Conservation (phyloP, 2,113 vertebrate genomes). For the Phylloscopus whistleri region DNA sequence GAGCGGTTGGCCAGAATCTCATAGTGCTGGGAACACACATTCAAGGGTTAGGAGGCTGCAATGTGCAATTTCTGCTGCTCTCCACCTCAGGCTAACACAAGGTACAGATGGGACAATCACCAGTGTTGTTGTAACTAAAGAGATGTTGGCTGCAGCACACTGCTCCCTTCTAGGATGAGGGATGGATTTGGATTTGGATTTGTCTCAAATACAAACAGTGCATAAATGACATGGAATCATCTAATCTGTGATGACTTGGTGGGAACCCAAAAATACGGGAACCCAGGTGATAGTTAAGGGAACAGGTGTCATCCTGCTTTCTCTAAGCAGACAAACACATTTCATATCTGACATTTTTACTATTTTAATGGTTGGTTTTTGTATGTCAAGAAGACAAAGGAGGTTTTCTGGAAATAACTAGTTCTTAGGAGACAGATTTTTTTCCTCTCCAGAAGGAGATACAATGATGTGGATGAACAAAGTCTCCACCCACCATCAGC, state of each 20-base stretch:
- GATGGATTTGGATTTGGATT: neutral
- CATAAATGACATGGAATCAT: neutral
- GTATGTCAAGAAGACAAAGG: neutral
- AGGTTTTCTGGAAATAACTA: neutral
- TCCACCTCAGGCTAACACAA: neutral
- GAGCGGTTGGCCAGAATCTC: conserved; percentile 87
- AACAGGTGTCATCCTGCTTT: neutral
- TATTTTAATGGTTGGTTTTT: neutral
- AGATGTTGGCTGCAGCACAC: neutral
- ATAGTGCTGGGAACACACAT: conserved; percentile 80
- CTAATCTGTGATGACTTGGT: neutral
- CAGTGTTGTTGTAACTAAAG: neutral
- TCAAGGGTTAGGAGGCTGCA: neutral
- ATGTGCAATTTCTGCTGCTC: neutral
- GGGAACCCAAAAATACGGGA: neutral
- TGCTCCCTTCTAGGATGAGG: neutral
- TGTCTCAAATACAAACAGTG: neutral
- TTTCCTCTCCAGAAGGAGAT: neutral
- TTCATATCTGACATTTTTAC: neutral
- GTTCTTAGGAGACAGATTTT: neutral
- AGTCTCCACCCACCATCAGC: neutral
- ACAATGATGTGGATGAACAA: neutral
- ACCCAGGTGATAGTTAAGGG: neutral
- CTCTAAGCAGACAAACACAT: neutral
- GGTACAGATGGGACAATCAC: neutral